Base-by-base conservation (phyloP, 2,797 vertebrate species). In the Pangasius djambal region DNA sequence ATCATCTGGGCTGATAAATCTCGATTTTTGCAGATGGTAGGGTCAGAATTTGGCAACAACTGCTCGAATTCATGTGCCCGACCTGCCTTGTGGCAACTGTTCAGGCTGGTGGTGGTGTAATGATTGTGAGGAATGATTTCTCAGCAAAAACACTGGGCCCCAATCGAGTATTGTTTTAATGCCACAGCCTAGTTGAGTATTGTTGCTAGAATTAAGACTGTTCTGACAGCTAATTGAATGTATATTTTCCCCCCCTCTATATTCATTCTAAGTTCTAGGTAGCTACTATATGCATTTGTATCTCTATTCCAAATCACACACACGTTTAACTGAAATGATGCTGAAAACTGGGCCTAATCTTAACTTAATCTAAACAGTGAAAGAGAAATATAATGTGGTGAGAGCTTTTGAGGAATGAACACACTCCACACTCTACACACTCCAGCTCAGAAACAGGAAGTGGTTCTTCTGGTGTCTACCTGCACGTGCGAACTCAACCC, bases 381-480 rank as follows among this genome's bases (percentile, higher is more conserved):
- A 65, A 83, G 6, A 83, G 37, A 59, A 82, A 37, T 81, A 22
- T 57, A 57, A n/a, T 9, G n/a, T 31, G 5, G 13, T 31, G 18
- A 57, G 13, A 81, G 52, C 57, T 83, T 15, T 83, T 83, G 59
- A 83, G 81, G 37, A 83, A 83, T 65, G 59, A 61, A 65, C 59
- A 83, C 37, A 37, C 37, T 37, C 37, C 37, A 37, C 37, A 37
- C 37, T 37, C 37, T 44, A 63, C 61, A 31, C 40, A 65, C 22
- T 67, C 28, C 34, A n/a, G 4, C 63, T 10, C 40, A 31, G n/a
- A 61, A 81, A 70, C 50, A 50, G 77, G 40, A 77, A 63, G 55
- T 86, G 77, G 65, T 57, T 81, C 37, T 86, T 86, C 55, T 34
- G 44, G 83, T 9, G 9, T 85, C 40, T 40, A 69, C 63, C 83